These are phyloP conservation scores for Drosophila ironensis DNA, from an alignment of 1,140 invertebrate genomes.

Conservation along the genomic window DNA sequence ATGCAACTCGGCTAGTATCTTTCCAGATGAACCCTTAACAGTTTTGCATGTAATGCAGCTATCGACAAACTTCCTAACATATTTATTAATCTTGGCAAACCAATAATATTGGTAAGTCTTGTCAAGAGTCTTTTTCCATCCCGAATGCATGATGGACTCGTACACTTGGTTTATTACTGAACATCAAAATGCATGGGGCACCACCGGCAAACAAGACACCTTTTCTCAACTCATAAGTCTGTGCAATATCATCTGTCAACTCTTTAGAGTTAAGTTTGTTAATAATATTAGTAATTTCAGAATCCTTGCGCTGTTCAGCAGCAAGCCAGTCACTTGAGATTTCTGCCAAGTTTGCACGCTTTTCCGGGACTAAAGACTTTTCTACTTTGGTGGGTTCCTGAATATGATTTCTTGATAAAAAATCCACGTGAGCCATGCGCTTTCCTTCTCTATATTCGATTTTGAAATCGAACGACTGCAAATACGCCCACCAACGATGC, in stretches of 20 bases:
- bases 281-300: background rate
- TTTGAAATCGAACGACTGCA: background rate
- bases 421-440: background rate
- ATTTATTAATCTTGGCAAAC: background rate
- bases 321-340: slow-evolving; percentile 7
- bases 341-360: background rate
- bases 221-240: slow-evolving; percentile 13
- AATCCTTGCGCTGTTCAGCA: slow-evolving; percentile 10
- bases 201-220: slow-evolving; percentile 3
- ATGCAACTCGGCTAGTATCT: background rate
- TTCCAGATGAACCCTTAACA: background rate
- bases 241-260: slow-evolving; percentile 8
- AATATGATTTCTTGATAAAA: background rate
- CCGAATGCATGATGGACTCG: slow-evolving; percentile 1
- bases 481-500: background rate
- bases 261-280: slow-evolving; percentile 8
- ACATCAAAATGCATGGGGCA: slow-evolving; percentile 2
- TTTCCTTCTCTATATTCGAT: too few species aligned
- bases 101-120: background rate
- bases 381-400: background rate
- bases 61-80: background rate
- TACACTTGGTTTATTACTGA: slow-evolving; percentile 12
- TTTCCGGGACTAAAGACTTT: background rate
- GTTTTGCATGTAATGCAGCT: background rate
- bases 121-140: slow-evolving; percentile 12